These are phyloP conservation scores for Mirza zaza DNA, from an alignment of 2,113 vertebrate genomes.

Conservation along the genomic window DNA sequence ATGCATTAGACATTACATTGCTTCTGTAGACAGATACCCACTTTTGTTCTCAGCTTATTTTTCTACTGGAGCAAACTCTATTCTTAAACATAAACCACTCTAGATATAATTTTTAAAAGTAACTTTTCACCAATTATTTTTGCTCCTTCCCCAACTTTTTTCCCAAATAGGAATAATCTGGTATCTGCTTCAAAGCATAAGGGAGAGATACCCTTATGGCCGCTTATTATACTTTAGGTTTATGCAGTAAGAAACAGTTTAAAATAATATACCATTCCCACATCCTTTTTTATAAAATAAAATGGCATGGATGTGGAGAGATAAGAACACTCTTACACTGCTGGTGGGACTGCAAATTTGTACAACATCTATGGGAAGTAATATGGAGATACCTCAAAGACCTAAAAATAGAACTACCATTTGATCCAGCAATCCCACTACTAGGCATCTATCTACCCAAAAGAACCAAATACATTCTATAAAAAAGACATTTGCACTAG, in stretches of 20 bases:
- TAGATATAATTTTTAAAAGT: conserved; percentile 3
- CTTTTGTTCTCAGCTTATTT: conserved; percentile 18
- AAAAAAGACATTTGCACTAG: too few relatives aligned
- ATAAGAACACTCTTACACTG: too few relatives aligned
- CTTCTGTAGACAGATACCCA: conserved; percentile 24
- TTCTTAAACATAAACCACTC: conserved; percentile 19
- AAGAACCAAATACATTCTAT: too few relatives aligned
- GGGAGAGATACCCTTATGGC: not conserved
- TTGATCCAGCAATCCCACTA: too few relatives aligned
- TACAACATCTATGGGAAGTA: too few relatives aligned
- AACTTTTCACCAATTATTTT: conserved; percentile 46
- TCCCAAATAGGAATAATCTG: not conserved
- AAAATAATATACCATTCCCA: conserved; percentile 31
- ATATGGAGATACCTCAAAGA: too few relatives aligned
- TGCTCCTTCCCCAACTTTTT: not conserved
- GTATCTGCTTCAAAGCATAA: conserved; percentile 35
- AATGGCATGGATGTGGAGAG: too few relatives aligned
- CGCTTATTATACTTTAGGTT: not conserved
- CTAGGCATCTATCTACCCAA: too few relatives aligned
- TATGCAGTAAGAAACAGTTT: not conserved
- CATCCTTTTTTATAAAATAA: not conserved
- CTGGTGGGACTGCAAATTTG: not conserved
- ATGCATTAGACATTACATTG: not conserved
- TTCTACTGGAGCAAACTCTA: conserved; percentile 30
- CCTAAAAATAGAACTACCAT: too few relatives aligned